These are phyloP conservation scores for Camponotus vicinus DNA, from an alignment of 1,140 invertebrate species.

Conservation along the genomic window DNA sequence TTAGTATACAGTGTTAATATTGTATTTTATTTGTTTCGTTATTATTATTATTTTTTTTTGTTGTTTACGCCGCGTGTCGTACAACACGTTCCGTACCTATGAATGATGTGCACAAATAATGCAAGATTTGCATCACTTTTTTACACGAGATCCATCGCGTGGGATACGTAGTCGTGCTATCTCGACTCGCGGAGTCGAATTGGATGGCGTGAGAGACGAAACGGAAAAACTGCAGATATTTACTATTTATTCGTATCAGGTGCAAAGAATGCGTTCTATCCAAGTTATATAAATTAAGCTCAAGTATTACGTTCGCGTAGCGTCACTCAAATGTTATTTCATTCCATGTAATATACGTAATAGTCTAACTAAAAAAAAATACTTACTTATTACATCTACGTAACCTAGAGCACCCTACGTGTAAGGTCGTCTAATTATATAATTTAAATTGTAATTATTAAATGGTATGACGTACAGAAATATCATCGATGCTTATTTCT, in stretches of 20 bases:
- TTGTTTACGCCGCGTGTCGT: conserved; percentile 85
- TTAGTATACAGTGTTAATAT: conserved; percentile 85
- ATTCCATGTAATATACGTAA: conserved; percentile 87
- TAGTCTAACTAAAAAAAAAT: conserved; percentile 85
- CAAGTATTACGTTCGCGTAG: conserved; percentile 86
- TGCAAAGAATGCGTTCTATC: conserved; percentile 77
- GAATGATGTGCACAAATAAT: conserved; percentile 68
- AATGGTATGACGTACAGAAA: conserved; percentile 85
- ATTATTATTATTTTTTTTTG: conserved; percentile 85
- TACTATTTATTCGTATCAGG: conserved; percentile 74
- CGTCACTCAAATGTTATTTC: conserved; percentile 85
- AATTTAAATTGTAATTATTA: conserved; percentile 87
- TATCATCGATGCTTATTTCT: conserved; percentile 44
- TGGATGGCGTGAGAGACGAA: conserved; percentile 20
- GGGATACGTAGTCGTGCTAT: conserved; percentile 40
- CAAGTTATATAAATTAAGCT: conserved; percentile 82
- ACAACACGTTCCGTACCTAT: conserved; percentile 83
- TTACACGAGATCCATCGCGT: conserved; percentile 53
- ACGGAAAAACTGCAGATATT: conserved; percentile 44
- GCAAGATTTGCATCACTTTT: conserved; percentile 59
- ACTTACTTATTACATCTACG: conserved; percentile 85
- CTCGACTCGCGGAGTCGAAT: conserved; percentile 7
- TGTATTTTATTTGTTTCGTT: conserved; percentile 87
- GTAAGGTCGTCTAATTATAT: conserved; percentile 86
- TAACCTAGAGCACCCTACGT: conserved; percentile 86